Percentiles rank a stretch among this genome's conserved stretches.
Conservation (phyloP, 2,888 invertebrate genomes). For the Beris morrisii region DNA sequence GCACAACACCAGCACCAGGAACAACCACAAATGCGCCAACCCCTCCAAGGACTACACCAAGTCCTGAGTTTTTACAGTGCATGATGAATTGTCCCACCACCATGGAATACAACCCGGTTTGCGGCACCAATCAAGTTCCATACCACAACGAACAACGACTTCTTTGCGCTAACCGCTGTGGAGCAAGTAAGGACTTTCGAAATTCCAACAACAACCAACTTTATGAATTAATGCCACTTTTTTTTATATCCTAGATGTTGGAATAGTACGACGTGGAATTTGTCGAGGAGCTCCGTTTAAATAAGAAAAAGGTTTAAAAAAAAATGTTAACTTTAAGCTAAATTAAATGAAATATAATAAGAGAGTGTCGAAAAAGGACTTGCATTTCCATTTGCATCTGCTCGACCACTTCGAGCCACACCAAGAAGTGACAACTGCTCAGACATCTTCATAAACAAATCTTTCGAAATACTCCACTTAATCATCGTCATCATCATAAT, state of each 20-base stretch:
- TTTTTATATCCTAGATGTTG: constrained; percentile 20
- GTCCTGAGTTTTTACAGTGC: constrained; percentile 44
- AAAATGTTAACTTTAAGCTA: constrained; percentile 7
- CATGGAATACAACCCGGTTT: constrained; percentile 53
- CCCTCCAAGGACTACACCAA: constrained; percentile 1
- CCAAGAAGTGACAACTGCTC: too few species aligned
- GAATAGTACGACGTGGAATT: constrained; percentile 14
- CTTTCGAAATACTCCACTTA: too few species aligned
- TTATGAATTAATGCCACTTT: neutral
- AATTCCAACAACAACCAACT: neutral
- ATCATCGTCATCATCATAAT: constrained; percentile 1
- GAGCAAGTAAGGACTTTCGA: constrained; percentile 47
- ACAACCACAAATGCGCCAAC: neutral
- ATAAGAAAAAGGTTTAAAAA: neutral
- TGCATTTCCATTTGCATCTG: too few species aligned
- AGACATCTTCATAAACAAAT: too few species aligned
- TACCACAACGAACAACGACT: constrained; percentile 52
- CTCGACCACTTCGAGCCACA: too few species aligned
- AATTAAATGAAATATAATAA: neutral
- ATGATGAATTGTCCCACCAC: constrained; percentile 50
- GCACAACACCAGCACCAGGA: constrained; percentile 32
- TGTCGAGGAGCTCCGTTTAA: constrained; percentile 10
- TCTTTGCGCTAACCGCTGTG: constrained; percentile 50
- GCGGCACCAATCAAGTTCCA: constrained; percentile 48
- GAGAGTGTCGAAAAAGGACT: too few species aligned